Evolutionary conservation across 2,888 invertebrate species (phyloP).

Genomic region (Trachelus stipa): DNA sequence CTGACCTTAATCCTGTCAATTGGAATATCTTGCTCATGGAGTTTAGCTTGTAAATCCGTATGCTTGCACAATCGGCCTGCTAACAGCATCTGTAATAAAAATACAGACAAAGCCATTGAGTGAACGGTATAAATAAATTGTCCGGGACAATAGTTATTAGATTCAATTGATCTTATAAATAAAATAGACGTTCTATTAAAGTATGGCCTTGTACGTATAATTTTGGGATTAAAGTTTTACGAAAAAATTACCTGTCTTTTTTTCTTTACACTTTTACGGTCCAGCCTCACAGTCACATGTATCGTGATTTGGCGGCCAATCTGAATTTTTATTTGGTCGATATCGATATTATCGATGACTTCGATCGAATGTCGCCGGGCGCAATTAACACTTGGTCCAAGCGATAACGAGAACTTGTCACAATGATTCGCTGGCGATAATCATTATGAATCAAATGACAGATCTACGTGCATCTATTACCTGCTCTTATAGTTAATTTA

Average conservation of each 20-base stretch:
- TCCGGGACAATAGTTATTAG: background rate
- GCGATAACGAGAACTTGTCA: background rate
- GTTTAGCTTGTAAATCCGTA: background rate
- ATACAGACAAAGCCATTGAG: background rate
- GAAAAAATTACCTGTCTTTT: no score
- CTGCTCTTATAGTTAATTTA: background rate
- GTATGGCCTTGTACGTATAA: background rate
- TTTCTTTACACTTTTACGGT: no score
- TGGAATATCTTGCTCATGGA: background rate
- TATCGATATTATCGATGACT: background rate
- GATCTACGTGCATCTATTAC: background rate
- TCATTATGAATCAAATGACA: background rate
- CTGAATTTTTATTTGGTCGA: background rate
- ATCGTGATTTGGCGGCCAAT: no score
- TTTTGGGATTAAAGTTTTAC: background rate
- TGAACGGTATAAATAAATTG: background rate
- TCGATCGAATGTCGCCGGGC: background rate
- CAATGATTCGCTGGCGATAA: background rate
- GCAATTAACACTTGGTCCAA: background rate
- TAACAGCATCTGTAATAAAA: background rate
- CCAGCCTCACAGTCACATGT: no score
- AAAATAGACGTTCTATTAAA: background rate
- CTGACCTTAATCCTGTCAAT: background rate
- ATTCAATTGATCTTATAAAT: background rate
- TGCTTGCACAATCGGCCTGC: background rate